These are phyloP conservation scores for Characodon lateralis DNA, from an alignment of 2,797 vertebrate genomes.

Conservation along the genomic window DNA sequence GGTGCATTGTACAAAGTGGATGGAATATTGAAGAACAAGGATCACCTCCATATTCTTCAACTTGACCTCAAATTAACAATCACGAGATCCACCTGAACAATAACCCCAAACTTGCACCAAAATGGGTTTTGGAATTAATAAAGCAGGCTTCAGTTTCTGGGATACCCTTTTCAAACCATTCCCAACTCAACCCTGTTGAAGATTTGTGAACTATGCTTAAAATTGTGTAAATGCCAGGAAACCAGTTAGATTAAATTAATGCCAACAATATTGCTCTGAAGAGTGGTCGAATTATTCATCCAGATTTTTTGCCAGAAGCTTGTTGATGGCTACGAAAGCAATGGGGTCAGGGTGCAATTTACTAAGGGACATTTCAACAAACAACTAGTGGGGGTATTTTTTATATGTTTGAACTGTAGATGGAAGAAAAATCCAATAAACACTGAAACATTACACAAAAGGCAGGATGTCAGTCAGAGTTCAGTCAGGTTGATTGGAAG, in stretches of 20 bases:
- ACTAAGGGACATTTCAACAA: not conserved
- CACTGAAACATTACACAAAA: not conserved
- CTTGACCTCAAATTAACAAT: not conserved
- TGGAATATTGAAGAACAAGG: too few relatives aligned
- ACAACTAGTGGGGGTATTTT: not conserved
- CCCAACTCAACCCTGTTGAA: too few relatives aligned
- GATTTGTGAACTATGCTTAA: not conserved
- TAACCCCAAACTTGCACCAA: not conserved
- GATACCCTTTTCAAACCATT: too few relatives aligned
- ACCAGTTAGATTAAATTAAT: not conserved
- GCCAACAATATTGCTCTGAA: not conserved
- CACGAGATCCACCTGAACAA: not conserved
- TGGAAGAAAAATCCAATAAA: not conserved
- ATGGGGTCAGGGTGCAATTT: not conserved
- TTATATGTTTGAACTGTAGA: not conserved
- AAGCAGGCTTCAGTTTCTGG: too few relatives aligned
- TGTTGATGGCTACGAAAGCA: not conserved
- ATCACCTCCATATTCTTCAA: not conserved
- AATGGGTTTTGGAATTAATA: not conserved
- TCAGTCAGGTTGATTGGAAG: constrained; percentile 22
- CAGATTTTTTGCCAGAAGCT: not conserved
- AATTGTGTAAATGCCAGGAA: not conserved
- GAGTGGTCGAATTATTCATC: not conserved
- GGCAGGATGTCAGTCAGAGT: constrained; percentile 6
- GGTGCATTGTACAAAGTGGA: too few relatives aligned